Percentiles rank a stretch among this genome's conserved stretches.
Conservation (phyloP, 2,888 invertebrate species). For the Hypena proboscidalis region DNA sequence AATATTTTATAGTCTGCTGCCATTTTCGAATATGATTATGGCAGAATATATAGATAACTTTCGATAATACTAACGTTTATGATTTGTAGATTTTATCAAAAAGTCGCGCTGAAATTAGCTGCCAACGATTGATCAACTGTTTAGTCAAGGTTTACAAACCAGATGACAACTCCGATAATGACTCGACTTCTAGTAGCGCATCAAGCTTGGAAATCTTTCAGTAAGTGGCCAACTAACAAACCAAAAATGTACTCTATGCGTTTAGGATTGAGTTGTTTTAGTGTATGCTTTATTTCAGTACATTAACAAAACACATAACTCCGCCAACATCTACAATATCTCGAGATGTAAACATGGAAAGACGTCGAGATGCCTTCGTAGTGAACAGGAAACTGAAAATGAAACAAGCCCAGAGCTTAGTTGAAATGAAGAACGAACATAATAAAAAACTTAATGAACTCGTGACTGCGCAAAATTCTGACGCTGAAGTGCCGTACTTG, state of each 20-base stretch:
- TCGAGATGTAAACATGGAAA: slow-evolving; percentile 61
- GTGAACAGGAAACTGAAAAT: slow-evolving; percentile 73
- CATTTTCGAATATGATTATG: too few species aligned
- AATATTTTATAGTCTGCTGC: too few species aligned
- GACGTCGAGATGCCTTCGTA: slow-evolving; percentile 71
- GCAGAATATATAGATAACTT: too few species aligned
- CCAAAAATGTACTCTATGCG: neutral
- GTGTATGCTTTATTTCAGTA: slow-evolving; percentile 70
- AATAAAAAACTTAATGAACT: slow-evolving; percentile 63
- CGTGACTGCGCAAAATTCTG: slow-evolving; percentile 69
- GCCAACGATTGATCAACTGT: slow-evolving; percentile 89
- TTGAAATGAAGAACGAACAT: slow-evolving; percentile 69
- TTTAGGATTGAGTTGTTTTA: neutral
- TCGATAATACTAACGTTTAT: neutral
- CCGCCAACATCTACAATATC: slow-evolving; percentile 81
- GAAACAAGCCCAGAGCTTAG: slow-evolving; percentile 70
- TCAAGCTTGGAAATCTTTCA: slow-evolving; percentile 89
- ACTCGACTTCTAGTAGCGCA: slow-evolving; percentile 86
- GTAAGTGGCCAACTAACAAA: slow-evolving; percentile 63
- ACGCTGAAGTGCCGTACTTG: slow-evolving; percentile 74
- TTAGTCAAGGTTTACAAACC: slow-evolving; percentile 88
- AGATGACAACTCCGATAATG: slow-evolving; percentile 79
- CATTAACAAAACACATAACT: slow-evolving; percentile 89
- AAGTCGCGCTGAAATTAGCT: slow-evolving; percentile 88
- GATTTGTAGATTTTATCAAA: slow-evolving; percentile 85